Base-by-base conservation (phyloP, 2,113 vertebrate species). In the Marcusenius ussheri region DNA sequence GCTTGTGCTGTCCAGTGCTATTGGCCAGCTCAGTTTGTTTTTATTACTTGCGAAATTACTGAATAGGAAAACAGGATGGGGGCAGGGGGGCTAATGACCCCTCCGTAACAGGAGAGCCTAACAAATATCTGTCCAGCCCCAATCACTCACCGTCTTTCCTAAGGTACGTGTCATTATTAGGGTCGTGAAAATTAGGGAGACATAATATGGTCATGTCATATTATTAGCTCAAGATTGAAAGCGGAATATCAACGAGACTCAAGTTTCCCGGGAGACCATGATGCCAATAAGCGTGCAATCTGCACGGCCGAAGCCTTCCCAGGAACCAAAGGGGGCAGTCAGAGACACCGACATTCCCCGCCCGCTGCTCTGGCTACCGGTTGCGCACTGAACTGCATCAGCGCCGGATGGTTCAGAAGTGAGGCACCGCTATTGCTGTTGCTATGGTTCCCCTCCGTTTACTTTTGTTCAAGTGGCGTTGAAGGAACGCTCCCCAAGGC, bases 31-130 rank as follows among this genome's bases (percentile, higher is more conserved):
- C 47, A 42, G 70, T 83, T 39, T 83, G 24, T 46, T 89, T 84
- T 89, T 53, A 84, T 84, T 58, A 89, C 15, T 89, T n/a, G 50
- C 7, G 0, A 89, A 89, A 84, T 89, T 84, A 84, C 83, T 89
- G 80, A 89, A 89, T 51, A 21, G 24, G 31, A 77, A 77, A 35
- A 24, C 11, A 11, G 27, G 2, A 13, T 24, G 50, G 47, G 50
- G 46, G 80, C 9, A 21, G 80, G n/a, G n/a, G 17, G 42, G 45
- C 24, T 66, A 86, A 90, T 15, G 83, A 85, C 24, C 17, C 45
- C 53, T 74, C 11, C 15, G 7, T 35, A 42, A 47, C 77, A 56
- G 31, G 35, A 70, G 66, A 47, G 24, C 58, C 51, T 17, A 90
- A 21, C 51, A 74, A 86, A 62, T 9, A 90, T 87, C 53, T 84